Conservation (phyloP, 30 jellyfish, hydroid and myxozoan genomes). For the Chrysaora quinquecirrha region DNA sequence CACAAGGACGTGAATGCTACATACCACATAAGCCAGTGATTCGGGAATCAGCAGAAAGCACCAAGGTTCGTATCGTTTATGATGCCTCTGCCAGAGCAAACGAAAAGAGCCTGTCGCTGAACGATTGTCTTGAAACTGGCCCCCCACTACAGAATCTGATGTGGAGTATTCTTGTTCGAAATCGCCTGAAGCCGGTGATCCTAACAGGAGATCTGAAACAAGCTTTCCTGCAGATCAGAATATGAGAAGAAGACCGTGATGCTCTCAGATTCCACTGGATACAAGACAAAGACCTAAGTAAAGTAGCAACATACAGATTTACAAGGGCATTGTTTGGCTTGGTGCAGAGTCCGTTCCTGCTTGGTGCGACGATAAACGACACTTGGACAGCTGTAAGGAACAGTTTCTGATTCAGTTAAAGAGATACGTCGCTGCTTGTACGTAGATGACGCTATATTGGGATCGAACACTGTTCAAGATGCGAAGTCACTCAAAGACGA, state of each 20-base stretch:
- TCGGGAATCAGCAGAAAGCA: neutral
- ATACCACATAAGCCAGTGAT: conserved; percentile 41
- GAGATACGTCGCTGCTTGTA: neutral
- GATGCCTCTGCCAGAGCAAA: neutral
- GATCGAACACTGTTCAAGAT: neutral
- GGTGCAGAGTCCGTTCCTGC: neutral
- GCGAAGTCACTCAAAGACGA: neutral
- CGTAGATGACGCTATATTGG: neutral
- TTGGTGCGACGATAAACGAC: neutral
- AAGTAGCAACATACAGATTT: neutral
- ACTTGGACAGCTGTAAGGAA: neutral
- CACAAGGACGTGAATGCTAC: conserved; percentile 14
- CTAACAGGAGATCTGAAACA: conserved; percentile 2
- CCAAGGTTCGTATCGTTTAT: neutral
- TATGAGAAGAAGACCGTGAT: conserved; percentile 22
- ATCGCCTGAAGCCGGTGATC: conserved; percentile 26
- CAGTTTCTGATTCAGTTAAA: neutral
- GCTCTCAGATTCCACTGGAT: conserved; percentile 35
- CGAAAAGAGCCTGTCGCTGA: conserved; percentile 12
- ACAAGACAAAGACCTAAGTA: neutral
- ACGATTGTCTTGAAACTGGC: conserved; percentile 45
- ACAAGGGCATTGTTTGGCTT: neutral
- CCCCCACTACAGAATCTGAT: conserved; percentile 26
- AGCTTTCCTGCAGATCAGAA: conserved; percentile 11
- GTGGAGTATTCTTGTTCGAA: conserved; percentile 13